Conservation (phyloP, 2,888 invertebrate species). For the Spodoptera picta region DNA sequence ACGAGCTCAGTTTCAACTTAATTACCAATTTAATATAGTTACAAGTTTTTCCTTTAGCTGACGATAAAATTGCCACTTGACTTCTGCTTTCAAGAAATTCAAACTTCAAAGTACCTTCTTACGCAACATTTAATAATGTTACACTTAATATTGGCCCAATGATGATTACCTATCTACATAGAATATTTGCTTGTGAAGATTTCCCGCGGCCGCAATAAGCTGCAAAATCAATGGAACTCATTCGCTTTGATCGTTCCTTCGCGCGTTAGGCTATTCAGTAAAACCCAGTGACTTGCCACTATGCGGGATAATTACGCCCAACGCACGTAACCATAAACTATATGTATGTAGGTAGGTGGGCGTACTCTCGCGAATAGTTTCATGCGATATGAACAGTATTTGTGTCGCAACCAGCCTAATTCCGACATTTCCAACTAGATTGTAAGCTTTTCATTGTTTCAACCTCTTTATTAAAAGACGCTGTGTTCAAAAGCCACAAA, state of each 20-base stretch:
- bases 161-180: not conserved
- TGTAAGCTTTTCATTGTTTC: not conserved
- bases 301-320: slow-evolving; percentile 41
- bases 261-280: slow-evolving; percentile 36
- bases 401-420: slow-evolving; percentile 6
- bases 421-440: too few species aligned
- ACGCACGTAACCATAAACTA: slow-evolving; percentile 31
- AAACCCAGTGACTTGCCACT: slow-evolving; percentile 36
- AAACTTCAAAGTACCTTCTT: slow-evolving; percentile 4
- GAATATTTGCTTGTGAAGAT: slow-evolving; percentile 19
- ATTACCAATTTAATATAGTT: too few species aligned
- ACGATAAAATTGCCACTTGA: too few species aligned
- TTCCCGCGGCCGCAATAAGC: slow-evolving; percentile 30
- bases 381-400: slow-evolving; percentile 33
- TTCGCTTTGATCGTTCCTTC: slow-evolving; percentile 40
- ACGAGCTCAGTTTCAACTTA: too few species aligned
- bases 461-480: slow-evolving; percentile 4
- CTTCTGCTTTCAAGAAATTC: too few species aligned
- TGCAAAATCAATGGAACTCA: slow-evolving; percentile 37
- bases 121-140: slow-evolving; percentile 19
- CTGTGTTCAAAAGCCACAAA: slow-evolving; percentile 5
- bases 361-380: slow-evolving; percentile 37
- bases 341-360: slow-evolving; percentile 10
- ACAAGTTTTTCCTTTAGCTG: too few species aligned
- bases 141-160: slow-evolving; percentile 12